Evolutionary conservation across 1,140 invertebrate genomes (phyloP), one percentile per base, ranked within the genome.

Genomic region (Drosophila carrolli): DNA sequence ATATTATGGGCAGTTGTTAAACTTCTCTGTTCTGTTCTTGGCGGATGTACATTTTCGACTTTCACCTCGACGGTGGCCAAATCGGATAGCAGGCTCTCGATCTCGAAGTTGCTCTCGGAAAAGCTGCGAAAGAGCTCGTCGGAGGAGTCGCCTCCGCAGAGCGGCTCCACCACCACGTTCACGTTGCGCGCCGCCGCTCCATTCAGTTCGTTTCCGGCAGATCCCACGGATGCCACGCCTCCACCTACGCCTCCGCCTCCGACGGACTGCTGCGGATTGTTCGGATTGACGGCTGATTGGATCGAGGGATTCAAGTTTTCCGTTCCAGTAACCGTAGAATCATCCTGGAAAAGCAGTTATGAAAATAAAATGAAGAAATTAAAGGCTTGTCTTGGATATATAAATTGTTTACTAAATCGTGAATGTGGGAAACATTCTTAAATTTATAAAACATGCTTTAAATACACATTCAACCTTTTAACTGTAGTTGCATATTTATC

Each of bases 21-120:
- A 81, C 78, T 81, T 81, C 60, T 81, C 74, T 82, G 67, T 59
- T 60, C 37, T 78, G 63, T 82, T 65, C 63, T 84, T 77, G 78
- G 68, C 68, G 82, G 61, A 86, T 86, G 68, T 89, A 89, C 84
- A 89, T 89, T 89, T 89, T 81, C 92, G 91, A 94, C 93, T 92
- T 94, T 94, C 68, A 94, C 93, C 77, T 93, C 92, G 74, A 91
- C 91, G 71, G 92, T 90, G 67, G 93, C 93, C 76, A 94, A 92
- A 85, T 94, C 93, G 57, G 93, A 94, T 37, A 94, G 91, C 68
- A 94, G 91, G 82, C 92, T 93, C 65, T 94, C 93, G 67, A 94
- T 93, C 91, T 94, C 93, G 55, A 94, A 93, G 67, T 90, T 89
- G 72, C 90, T 92, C 61, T 92, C 92, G 67, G 90, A 85, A 44